These are phyloP conservation scores for Bryconaethiops microstoma DNA, from an alignment of 2,797 vertebrate genomes.

Conservation along the genomic window DNA sequence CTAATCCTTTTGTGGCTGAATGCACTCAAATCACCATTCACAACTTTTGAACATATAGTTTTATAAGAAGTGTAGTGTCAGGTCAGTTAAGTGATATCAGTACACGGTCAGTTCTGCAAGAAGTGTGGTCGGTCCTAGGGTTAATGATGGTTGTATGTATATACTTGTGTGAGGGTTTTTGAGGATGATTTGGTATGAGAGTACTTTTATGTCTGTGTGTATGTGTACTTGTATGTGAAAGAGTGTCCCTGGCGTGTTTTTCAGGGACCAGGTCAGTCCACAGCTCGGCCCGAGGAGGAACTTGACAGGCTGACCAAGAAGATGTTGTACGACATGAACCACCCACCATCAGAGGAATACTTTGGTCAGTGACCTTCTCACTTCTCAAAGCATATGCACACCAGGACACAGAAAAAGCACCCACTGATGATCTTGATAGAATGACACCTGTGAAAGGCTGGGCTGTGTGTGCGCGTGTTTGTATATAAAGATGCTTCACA, in stretches of 20 bases:
- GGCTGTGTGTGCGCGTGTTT: no score
- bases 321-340: constrained; percentile 98
- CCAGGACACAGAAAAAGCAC: not conserved
- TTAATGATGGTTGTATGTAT: not conserved
- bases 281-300: constrained; percentile 91
- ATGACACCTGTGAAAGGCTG: not conserved
- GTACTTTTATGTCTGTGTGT: constrained; percentile 5
- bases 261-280: constrained; percentile 74
- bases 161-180: not conserved
- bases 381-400: not conserved
- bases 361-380: constrained; percentile 83
- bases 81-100: not conserved
- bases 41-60: no score
- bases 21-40: no score
- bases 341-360: constrained; percentile 94
- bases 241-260: constrained; percentile 47
- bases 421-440: not conserved
- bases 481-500: no score
- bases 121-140: not conserved
- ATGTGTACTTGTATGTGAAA: constrained; percentile 10
- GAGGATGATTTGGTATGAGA: not conserved
- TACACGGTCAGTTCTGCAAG: not conserved
- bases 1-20: no score
- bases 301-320: constrained; percentile 97
- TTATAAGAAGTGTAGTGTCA: not conserved